Percentiles rank a stretch among this genome's conserved stretches.
These are phyloP conservation scores for Cephus sareptanus DNA, from an alignment of 2,888 invertebrate species.

Conservation along the genomic window DNA sequence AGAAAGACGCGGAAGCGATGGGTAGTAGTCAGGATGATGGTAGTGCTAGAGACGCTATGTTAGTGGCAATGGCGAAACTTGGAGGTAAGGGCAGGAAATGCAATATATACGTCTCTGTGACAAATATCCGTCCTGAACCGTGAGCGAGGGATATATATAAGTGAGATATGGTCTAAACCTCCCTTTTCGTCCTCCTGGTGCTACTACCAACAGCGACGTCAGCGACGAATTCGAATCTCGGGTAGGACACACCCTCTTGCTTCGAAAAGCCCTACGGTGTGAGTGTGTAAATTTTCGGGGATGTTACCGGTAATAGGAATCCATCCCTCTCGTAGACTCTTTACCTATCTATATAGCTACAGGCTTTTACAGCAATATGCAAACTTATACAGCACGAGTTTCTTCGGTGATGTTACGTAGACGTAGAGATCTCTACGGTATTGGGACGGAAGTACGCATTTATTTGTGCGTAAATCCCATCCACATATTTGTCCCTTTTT, in stretches of 20 bases:
- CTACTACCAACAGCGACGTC: neutral
- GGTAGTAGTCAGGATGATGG: neutral
- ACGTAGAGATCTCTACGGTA: too few species aligned
- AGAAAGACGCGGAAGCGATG: neutral
- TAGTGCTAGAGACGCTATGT: neutral
- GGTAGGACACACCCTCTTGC: neutral
- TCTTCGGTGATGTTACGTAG: neutral
- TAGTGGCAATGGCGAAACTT: neutral
- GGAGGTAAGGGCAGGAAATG: neutral
- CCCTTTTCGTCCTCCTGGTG: neutral
- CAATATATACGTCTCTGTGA: conserved; percentile 13
- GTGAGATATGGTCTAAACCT: conserved; percentile 17
- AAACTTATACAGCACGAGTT: neutral
- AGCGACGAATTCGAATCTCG: neutral
- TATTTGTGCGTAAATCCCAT: too few species aligned
- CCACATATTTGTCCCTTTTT: too few species aligned
- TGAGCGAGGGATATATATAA: conserved; percentile 14
- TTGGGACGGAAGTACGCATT: too few species aligned
- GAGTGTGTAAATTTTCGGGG: neutral
- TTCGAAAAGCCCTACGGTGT: neutral
- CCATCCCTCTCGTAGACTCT: neutral
- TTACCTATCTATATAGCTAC: neutral
- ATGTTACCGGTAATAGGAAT: neutral
- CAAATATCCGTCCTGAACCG: conserved; percentile 19
- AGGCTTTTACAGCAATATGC: neutral